A percentile compares a stretch with the other conserved stretches of the same genome.
These are phyloP conservation scores for Paracentrotus lividus DNA, from an alignment of 53 echinoderm and acorn worm genomes.

Conservation along the genomic window DNA sequence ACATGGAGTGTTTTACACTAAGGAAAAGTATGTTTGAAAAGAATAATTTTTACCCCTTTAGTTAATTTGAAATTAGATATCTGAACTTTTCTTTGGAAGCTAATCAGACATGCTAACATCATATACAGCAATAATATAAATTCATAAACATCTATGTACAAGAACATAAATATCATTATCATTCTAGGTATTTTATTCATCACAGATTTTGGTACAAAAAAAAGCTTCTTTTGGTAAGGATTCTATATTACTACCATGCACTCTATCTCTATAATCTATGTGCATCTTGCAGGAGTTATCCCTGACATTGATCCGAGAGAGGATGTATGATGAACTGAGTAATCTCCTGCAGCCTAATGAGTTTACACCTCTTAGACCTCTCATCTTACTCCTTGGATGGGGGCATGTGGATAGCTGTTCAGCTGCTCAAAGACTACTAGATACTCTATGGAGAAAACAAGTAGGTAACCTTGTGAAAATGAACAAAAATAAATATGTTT, in stretches of 20 bases:
- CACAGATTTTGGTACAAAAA: too few relatives aligned
- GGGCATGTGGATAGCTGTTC: constrained; percentile 79
- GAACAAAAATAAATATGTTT: too few relatives aligned
- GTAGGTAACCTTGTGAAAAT: constrained; percentile 56
- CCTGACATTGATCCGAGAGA: constrained; percentile 83
- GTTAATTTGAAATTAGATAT: neutral
- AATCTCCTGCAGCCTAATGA: constrained; percentile 79
- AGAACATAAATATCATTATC: too few relatives aligned
- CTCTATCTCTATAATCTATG: neutral
- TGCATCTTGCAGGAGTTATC: constrained; percentile 73
- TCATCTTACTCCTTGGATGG: constrained; percentile 95
- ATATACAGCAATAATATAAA: neutral
- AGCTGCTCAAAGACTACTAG: constrained; percentile 79
- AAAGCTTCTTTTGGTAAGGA: neutral
- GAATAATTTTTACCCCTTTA: neutral
- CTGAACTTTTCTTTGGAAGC: neutral
- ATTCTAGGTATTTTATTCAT: too few relatives aligned
- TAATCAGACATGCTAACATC: neutral
- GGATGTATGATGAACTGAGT: constrained; percentile 85
- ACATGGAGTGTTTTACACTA: too few relatives aligned
- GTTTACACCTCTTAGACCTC: constrained; percentile 84
- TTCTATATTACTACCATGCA: neutral
- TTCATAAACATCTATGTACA: too few relatives aligned
- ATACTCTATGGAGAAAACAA: constrained; percentile 78
- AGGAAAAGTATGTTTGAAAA: too few relatives aligned